phyloP scores from a whole-genome alignment of 35 echinoderm and acorn worm species.

The Ptychodera flava region DNA sequence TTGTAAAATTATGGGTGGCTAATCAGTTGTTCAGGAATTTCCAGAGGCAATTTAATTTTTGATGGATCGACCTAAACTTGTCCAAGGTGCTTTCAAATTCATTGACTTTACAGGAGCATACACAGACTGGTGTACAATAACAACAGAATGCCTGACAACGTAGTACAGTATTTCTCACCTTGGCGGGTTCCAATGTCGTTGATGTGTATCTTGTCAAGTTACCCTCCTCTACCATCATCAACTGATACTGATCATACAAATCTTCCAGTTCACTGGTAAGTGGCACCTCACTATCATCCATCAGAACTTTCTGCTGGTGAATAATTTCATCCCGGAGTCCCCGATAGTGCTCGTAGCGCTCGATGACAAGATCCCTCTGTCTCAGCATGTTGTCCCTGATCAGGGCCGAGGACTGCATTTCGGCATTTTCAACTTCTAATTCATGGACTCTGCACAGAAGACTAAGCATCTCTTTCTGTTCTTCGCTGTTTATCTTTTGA shows the following conservation, averaged over 20 bases:
- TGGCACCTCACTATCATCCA: constrained; percentile 42
- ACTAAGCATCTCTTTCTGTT: constrained; percentile 84
- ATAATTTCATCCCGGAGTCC: constrained; percentile 79
- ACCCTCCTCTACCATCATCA: constrained; percentile 42
- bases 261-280: constrained; percentile 47
- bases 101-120: too few species aligned
- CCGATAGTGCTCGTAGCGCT: constrained; percentile 49
- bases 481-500: constrained; percentile 82
- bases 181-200: not conserved
- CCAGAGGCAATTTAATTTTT: too few species aligned
- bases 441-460: constrained; percentile 98
- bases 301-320: constrained; percentile 53
- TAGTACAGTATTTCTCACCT: too few species aligned
- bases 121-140: too few species aligned
- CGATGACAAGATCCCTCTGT: constrained; percentile 58
- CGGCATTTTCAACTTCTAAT: constrained; percentile 93
- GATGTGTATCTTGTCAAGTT: not conserved
- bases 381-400: constrained; percentile 56
- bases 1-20: too few species aligned
- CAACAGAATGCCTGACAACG: too few species aligned
- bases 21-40: too few species aligned
- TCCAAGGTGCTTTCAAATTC: too few species aligned
- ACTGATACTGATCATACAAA: constrained; percentile 59
- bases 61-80: too few species aligned
- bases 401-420: constrained; percentile 70